Conservation (phyloP, 2,888 invertebrate genomes). For the Hipparchia semele region DNA sequence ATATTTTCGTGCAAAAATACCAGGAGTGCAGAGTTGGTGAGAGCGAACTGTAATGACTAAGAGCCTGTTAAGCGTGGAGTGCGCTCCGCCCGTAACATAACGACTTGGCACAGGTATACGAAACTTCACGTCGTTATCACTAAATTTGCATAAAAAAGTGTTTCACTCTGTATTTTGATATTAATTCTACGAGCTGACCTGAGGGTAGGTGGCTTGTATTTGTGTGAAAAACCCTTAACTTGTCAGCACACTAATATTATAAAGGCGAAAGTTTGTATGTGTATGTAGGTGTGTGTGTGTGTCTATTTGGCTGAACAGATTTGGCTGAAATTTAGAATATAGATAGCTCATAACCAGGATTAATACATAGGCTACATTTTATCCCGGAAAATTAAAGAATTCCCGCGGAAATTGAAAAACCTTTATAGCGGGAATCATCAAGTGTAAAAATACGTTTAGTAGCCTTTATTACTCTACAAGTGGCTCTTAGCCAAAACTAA, state of each 20-base stretch:
- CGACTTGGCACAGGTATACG: constrained; percentile 21
- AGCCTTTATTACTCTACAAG: too few relatives aligned
- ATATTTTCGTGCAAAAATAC: constrained; percentile 14
- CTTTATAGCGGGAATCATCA: too few relatives aligned
- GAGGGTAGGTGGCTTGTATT: too few relatives aligned
- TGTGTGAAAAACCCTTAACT: neutral
- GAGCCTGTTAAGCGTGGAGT: constrained; percentile 29
- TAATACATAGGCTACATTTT: too few relatives aligned
- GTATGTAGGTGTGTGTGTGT: too few relatives aligned
- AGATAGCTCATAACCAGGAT: too few relatives aligned
- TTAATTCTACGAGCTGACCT: neutral
- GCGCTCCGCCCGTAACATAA: constrained; percentile 21
- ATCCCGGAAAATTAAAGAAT: too few relatives aligned
- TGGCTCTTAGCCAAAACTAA: neutral
- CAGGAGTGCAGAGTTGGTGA: constrained; percentile 16
- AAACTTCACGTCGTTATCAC: constrained; percentile 10
- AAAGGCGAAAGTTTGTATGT: too few relatives aligned
- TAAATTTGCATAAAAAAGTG: constrained; percentile 4
- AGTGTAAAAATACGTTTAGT: too few relatives aligned
- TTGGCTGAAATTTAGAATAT: too few relatives aligned
- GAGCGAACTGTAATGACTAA: constrained; percentile 25
- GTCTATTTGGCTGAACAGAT: too few relatives aligned
- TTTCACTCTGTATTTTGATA: constrained; percentile 1
- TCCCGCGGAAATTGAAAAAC: too few relatives aligned
- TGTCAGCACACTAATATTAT: neutral